phyloP scores from a whole-genome alignment of 2,888 invertebrate genomes.

The Clunio marinus region DNA sequence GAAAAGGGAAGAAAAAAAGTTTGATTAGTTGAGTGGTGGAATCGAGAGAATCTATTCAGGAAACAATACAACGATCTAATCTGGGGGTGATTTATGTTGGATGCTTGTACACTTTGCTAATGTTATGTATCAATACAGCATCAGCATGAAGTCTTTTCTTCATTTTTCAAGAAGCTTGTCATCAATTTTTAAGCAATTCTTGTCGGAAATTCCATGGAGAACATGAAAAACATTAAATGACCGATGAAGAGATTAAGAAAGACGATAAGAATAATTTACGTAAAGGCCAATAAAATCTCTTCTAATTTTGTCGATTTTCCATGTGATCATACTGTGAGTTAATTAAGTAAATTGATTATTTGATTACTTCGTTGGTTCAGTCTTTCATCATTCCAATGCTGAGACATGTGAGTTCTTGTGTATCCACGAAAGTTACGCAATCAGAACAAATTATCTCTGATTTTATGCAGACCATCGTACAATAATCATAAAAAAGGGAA shows the following conservation, averaged over 20 bases:
- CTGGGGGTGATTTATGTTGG: too few relatives aligned
- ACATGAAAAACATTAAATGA: too few relatives aligned
- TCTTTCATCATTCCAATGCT: background rate
- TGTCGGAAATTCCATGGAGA: too few relatives aligned
- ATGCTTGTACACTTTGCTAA: too few relatives aligned
- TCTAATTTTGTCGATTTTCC: background rate
- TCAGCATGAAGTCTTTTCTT: too few relatives aligned
- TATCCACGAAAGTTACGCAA: background rate
- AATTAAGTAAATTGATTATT: constrained; percentile 33
- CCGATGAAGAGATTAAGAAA: too few relatives aligned
- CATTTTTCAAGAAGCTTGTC: too few relatives aligned
- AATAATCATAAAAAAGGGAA: background rate
- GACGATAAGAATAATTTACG: background rate
- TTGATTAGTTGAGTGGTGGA: too few relatives aligned
- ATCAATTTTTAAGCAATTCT: too few relatives aligned
- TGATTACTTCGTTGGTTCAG: constrained; percentile 9
- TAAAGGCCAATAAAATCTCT: constrained; percentile 23
- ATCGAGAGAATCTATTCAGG: too few relatives aligned
- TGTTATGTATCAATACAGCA: too few relatives aligned
- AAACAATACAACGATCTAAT: too few relatives aligned
- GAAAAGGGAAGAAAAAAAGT: background rate
- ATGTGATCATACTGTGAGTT: constrained; percentile 21
- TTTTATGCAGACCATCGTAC: background rate
- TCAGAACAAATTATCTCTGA: background rate
- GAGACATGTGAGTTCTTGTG: background rate